phyloP scores from a whole-genome alignment of 2,888 invertebrate genomes.

The Chorisops tibialis region DNA sequence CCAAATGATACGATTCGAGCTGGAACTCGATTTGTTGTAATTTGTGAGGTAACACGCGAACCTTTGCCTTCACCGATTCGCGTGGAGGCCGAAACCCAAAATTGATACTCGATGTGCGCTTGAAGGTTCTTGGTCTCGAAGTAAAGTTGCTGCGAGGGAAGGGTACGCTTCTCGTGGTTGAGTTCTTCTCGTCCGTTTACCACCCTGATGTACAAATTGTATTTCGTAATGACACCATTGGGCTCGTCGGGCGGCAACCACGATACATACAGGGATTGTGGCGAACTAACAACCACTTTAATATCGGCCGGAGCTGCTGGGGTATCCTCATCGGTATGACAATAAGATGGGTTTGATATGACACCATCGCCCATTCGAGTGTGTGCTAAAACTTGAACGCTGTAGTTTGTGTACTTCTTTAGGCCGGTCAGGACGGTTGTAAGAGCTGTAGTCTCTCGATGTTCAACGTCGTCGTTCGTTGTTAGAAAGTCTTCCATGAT shows the following conservation, averaged over 20 bases:
- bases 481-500: slow-evolving; percentile 57
- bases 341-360: slow-evolving; percentile 63
- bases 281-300: slow-evolving; percentile 72
- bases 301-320: slow-evolving; percentile 77
- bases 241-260: slow-evolving; percentile 74
- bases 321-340: slow-evolving; percentile 77
- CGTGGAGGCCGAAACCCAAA: slow-evolving; percentile 76
- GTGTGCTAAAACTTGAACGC: slow-evolving; percentile 73
- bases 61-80: slow-evolving; percentile 74
- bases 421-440: slow-evolving; percentile 68
- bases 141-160: slow-evolving; percentile 62
- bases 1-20: slow-evolving; percentile 71
- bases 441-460: slow-evolving; percentile 65
- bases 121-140: slow-evolving; percentile 67
- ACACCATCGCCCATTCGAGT: slow-evolving; percentile 76
- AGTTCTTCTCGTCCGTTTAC: slow-evolving; percentile 67
- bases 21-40: slow-evolving; percentile 63
- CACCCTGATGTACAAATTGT: slow-evolving; percentile 66
- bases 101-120: slow-evolving; percentile 70
- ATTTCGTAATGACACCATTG: slow-evolving; percentile 75
- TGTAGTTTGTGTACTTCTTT: slow-evolving; percentile 76
- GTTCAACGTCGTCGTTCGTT: slow-evolving; percentile 58
- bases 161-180: slow-evolving; percentile 64
- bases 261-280: slow-evolving; percentile 70
- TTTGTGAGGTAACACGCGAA: slow-evolving; percentile 64